Percentiles rank a stretch among this genome's conserved stretches.
Evolutionary conservation across 2,888 invertebrate genomes (phyloP).

Genomic region (Drosophila limbata): DNA sequence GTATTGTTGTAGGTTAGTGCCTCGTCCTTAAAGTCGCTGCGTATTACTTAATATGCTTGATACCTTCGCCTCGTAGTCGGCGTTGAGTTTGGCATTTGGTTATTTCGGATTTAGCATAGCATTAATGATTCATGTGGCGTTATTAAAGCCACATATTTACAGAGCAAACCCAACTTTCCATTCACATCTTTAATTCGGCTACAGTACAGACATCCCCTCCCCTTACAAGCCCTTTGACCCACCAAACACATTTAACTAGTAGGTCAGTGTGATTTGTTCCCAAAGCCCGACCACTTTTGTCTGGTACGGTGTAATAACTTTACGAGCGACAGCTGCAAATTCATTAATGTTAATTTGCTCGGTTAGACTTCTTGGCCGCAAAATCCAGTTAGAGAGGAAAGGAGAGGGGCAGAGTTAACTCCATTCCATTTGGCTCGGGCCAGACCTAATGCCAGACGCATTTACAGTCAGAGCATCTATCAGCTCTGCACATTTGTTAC

Average conservation of each 20-base stretch:
- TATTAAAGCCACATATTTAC: constrained; percentile 71
- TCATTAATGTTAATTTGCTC: constrained; percentile 79
- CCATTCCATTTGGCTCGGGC: constrained; percentile 1
- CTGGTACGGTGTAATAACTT: constrained; percentile 56
- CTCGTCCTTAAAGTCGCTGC: constrained; percentile 63
- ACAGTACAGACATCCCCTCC: constrained; percentile 4
- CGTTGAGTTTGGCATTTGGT: constrained; percentile 20
- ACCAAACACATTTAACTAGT: constrained; percentile 45
- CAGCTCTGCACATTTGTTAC: constrained; percentile 65
- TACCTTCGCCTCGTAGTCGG: constrained; percentile 54
- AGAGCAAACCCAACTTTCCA: constrained; percentile 33
- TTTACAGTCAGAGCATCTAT: constrained; percentile 39
- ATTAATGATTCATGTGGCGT: constrained; percentile 76
- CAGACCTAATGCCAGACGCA: constrained; percentile 35
- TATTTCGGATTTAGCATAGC: constrained; percentile 64
- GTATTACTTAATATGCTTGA: constrained; percentile 74
- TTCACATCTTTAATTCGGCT: constrained; percentile 69
- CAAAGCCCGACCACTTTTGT: constrained; percentile 52
- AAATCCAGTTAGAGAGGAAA: constrained; percentile 43
- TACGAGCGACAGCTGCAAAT: constrained; percentile 76
- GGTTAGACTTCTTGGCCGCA: constrained; percentile 71
- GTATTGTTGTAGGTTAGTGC: constrained; percentile 79
- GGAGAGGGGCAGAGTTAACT: constrained; percentile 1
- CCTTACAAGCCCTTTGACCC: too few relatives aligned
- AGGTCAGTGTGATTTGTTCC: constrained; percentile 72